phyloP scores from a whole-genome alignment of 1,140 invertebrate genomes.

The Bradysia coprophila region DNA sequence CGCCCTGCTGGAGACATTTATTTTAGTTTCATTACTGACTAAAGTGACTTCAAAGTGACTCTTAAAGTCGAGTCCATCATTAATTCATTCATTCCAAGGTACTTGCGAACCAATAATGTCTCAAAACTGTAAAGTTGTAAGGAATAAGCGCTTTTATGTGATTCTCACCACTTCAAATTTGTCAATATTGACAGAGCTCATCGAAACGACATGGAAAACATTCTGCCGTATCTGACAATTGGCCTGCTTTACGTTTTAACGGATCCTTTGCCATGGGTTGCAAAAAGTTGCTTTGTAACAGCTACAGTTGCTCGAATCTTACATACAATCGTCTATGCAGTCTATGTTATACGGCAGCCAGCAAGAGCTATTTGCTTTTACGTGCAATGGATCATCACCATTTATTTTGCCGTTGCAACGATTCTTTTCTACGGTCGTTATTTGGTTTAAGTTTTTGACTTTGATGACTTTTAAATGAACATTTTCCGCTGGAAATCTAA shows the following conservation, averaged over 20 bases:
- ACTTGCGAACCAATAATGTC: no score
- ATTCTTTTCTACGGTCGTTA: no score
- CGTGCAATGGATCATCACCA: constrained; percentile 16
- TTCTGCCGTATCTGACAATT: constrained; percentile 38
- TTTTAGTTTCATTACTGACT: no score
- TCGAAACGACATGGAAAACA: constrained; percentile 50
- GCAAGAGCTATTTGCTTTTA: constrained; percentile 23
- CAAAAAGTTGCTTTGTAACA: constrained; percentile 32
- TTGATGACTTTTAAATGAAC: no score
- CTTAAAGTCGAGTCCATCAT: no score
- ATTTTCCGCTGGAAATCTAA: no score
- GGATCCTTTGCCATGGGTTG: constrained; percentile 27
- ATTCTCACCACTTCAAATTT: no score
- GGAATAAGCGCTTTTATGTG: no score
- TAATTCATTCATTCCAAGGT: no score
- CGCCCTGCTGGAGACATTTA: neutral
- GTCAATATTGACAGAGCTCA: constrained; percentile 36
- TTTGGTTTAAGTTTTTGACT: no score
- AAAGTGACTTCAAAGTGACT: no score
- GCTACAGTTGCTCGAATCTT: constrained; percentile 32
- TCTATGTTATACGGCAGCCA: constrained; percentile 34
- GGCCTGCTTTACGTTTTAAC: constrained; percentile 37
- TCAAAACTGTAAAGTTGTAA: no score
- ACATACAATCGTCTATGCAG: constrained; percentile 39
- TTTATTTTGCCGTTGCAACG: constrained; percentile 30